phyloP scores from a whole-genome alignment of 2,797 vertebrate species.

The Ambastaia sidthimunki region DNA sequence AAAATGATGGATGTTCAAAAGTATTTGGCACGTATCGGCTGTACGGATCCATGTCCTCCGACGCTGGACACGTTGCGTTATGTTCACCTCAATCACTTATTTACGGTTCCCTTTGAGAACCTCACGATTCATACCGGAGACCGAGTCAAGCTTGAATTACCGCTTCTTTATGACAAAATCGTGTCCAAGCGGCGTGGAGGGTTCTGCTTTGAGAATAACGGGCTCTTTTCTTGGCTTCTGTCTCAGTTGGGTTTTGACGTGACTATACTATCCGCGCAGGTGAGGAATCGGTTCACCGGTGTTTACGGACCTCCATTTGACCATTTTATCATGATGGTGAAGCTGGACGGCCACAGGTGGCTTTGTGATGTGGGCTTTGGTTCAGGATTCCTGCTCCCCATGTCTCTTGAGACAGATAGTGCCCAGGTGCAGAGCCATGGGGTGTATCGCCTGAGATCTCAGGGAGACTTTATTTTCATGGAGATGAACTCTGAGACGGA shows the following conservation, averaged over 20 bases:
- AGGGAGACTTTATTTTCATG: slow-evolving; percentile 58
- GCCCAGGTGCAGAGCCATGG: slow-evolving; percentile 72
- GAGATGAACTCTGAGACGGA: slow-evolving; percentile 65
- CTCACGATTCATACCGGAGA: slow-evolving; percentile 78
- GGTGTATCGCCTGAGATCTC: slow-evolving; percentile 68
- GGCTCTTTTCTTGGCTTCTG: slow-evolving; percentile 81
- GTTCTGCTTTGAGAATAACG: slow-evolving; percentile 81
- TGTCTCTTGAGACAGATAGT: slow-evolving; percentile 71
- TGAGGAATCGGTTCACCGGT: slow-evolving; percentile 59
- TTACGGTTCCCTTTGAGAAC: slow-evolving; percentile 78
- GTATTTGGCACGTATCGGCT: slow-evolving; percentile 76
- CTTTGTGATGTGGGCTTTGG: slow-evolving; percentile 81
- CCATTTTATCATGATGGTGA: slow-evolving; percentile 75
- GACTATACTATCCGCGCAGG: slow-evolving; percentile 71
- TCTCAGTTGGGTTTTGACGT: slow-evolving; percentile 71
- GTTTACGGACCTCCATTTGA: slow-evolving; percentile 76
- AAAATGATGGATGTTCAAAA: slow-evolving; percentile 37
- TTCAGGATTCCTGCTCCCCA: slow-evolving; percentile 65
- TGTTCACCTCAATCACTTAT: slow-evolving; percentile 73
- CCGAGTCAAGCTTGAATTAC: slow-evolving; percentile 62
- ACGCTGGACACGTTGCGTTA: slow-evolving; percentile 66
- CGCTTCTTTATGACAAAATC: slow-evolving; percentile 76
- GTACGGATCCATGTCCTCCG: slow-evolving; percentile 34
- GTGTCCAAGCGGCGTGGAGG: slow-evolving; percentile 73
- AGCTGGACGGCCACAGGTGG: slow-evolving; percentile 68